Evolutionary conservation across 64 coral and sea anemone species (phyloP).

Genomic region (Acropora yongei): DNA sequence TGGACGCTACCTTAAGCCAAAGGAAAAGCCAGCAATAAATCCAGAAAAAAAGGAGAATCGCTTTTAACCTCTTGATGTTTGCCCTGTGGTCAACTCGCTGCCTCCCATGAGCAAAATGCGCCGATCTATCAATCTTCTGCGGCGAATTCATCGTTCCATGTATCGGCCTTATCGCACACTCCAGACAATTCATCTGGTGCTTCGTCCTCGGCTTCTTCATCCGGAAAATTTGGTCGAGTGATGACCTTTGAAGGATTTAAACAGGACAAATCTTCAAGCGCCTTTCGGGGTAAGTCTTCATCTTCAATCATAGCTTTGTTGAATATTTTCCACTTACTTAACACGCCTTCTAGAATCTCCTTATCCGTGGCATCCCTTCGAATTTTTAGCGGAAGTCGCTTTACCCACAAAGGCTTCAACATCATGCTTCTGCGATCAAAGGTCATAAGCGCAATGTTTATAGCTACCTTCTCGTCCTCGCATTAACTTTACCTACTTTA

Average conservation of each 20-base stretch:
- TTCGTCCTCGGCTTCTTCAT: conserved; percentile 15
- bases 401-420: too few species aligned
- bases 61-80: conserved; percentile 15
- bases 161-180: background rate
- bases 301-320: background rate
- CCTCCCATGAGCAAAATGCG: conserved; percentile 23
- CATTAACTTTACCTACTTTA: too few species aligned
- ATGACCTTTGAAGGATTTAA: conserved; percentile 8
- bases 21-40: too few species aligned
- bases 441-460: too few species aligned
- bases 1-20: too few species aligned
- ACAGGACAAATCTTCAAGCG: background rate
- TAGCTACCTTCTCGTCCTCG: too few species aligned
- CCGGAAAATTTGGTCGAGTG: conserved; percentile 29
- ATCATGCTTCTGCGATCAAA: too few species aligned
- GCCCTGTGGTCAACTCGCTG: conserved; percentile 38
- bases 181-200: conserved; percentile 14
- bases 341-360: too few species aligned
- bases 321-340: too few species aligned
- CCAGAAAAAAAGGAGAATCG: conserved; percentile 10
- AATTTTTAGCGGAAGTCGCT: too few species aligned
- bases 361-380: too few species aligned
- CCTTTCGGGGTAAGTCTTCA: background rate
- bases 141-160: background rate
- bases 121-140: background rate